Conservation (phyloP, 1,140 invertebrate species). For the Muscidifurax raptorellus region DNA sequence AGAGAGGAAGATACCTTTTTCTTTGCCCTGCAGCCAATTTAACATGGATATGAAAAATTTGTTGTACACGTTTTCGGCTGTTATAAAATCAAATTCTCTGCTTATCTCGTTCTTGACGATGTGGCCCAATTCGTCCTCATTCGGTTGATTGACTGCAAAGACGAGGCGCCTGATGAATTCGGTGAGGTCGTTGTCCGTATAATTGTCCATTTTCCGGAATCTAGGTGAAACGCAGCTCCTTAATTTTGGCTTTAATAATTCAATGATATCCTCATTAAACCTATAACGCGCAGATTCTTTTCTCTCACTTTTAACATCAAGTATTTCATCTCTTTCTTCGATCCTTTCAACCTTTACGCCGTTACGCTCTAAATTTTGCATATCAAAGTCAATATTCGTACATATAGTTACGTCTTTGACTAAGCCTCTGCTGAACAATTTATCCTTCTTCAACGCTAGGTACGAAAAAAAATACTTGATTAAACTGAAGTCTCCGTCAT, state of each 20-base stretch:
- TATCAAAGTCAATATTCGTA: conserved; percentile 9
- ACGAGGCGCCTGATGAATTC: neutral
- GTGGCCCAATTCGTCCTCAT: conserved; percentile 4
- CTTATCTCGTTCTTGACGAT: neutral
- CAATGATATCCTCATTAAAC: neutral
- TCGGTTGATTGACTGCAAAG: conserved; percentile 10
- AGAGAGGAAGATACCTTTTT: neutral
- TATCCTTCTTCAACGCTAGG: neutral
- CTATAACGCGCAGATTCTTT: neutral
- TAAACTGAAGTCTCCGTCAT: neutral
- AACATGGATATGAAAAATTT: conserved; percentile 9
- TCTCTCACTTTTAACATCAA: neutral
- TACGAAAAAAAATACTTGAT: neutral
- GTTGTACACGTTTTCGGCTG: neutral
- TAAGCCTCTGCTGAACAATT: neutral
- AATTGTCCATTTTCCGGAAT: neutral
- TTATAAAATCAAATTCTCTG: neutral
- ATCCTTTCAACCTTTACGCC: neutral
- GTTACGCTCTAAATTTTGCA: neutral
- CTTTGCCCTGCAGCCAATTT: neutral
- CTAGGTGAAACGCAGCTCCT: too few relatives aligned
- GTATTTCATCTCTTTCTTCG: neutral
- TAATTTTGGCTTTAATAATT: neutral
- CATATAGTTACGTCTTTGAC: conserved; percentile 5
- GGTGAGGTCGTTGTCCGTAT: neutral